Conservation (phyloP, 2,888 invertebrate genomes). For the Atethmia centrago region DNA sequence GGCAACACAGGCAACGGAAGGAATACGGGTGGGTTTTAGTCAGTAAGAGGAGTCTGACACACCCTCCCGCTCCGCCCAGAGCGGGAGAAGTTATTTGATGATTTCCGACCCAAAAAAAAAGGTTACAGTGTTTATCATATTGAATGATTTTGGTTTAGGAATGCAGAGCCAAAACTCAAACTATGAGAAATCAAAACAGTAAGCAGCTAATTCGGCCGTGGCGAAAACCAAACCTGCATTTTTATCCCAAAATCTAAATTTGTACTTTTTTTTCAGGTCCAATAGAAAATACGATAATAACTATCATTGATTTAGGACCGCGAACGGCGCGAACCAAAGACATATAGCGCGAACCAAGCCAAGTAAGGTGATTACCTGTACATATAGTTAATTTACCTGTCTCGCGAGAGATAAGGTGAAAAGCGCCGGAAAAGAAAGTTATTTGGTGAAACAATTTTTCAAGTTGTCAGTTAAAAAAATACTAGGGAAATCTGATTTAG, state of each 20-base stretch:
- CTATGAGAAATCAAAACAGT: not conserved
- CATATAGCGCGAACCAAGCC: too few species aligned
- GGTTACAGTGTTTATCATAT: not conserved
- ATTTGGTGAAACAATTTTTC: slow-evolving; percentile 16
- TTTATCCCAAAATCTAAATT: not conserved
- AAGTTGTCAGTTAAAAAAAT: slow-evolving; percentile 14
- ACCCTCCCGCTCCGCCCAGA: too few species aligned
- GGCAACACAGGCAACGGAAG: too few species aligned
- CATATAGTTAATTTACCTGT: slow-evolving; percentile 31
- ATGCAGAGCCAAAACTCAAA: not conserved
- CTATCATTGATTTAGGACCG: slow-evolving; percentile 12
- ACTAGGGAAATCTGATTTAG: slow-evolving; percentile 39
- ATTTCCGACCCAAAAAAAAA: too few species aligned
- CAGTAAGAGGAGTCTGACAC: too few species aligned
- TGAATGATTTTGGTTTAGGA: not conserved
- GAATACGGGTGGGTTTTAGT: too few species aligned
- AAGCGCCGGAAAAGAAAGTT: slow-evolving; percentile 5
- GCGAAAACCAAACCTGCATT: not conserved
- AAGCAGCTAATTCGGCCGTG: not conserved
- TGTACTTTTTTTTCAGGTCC: not conserved
- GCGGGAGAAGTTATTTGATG: too few species aligned
- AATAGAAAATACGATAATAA: not conserved
- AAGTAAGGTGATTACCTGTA: slow-evolving; percentile 39
- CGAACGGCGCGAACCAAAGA: slow-evolving; percentile 20
- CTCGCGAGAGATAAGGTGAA: slow-evolving; percentile 14